Percentiles rank a stretch among this genome's conserved stretches.
These are phyloP conservation scores for Oconnorella tubifera DNA, from an alignment of 2,888 invertebrate species.

Conservation along the genomic window DNA sequence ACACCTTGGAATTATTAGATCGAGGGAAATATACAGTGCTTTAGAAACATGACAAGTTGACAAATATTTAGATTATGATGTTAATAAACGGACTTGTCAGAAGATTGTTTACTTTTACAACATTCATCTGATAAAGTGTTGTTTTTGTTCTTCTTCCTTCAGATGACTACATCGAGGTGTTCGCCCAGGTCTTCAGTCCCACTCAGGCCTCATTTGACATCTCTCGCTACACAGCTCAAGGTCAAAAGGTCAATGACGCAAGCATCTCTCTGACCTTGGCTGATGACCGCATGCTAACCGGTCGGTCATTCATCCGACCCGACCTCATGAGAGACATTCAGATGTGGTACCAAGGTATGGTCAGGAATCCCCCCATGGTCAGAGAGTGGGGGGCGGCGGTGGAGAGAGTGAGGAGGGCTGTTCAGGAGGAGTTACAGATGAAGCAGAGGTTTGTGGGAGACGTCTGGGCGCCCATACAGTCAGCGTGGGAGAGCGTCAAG, in stretches of 20 bases:
- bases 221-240: constrained; percentile 5
- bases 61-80: too few relatives aligned
- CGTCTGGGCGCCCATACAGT: too few relatives aligned
- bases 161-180: constrained; percentile 19
- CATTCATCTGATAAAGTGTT: too few relatives aligned
- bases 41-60: too few relatives aligned
- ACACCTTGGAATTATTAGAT: too few relatives aligned
- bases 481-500: too few relatives aligned
- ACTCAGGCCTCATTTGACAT: constrained; percentile 18
- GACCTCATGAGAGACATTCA: constrained; percentile 13
- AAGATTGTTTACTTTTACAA: too few relatives aligned
- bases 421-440: not conserved
- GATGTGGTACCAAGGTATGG: not conserved
- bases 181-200: constrained; percentile 16
- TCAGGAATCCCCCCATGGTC: not conserved
- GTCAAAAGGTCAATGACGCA: constrained; percentile 16
- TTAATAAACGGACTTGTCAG: too few relatives aligned
- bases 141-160: too few relatives aligned
- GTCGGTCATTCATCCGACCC: constrained; percentile 24
- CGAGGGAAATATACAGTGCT: too few relatives aligned
- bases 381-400: not conserved
- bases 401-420: not conserved
- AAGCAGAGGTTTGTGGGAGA: not conserved
- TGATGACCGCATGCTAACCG: constrained; percentile 25
- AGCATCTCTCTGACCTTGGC: constrained; percentile 14